A percentile compares a stretch with the other conserved stretches of the same genome.
Evolutionary conservation across 2,113 vertebrate species (phyloP).

Genomic region (Engraulis encrasicolus): DNA sequence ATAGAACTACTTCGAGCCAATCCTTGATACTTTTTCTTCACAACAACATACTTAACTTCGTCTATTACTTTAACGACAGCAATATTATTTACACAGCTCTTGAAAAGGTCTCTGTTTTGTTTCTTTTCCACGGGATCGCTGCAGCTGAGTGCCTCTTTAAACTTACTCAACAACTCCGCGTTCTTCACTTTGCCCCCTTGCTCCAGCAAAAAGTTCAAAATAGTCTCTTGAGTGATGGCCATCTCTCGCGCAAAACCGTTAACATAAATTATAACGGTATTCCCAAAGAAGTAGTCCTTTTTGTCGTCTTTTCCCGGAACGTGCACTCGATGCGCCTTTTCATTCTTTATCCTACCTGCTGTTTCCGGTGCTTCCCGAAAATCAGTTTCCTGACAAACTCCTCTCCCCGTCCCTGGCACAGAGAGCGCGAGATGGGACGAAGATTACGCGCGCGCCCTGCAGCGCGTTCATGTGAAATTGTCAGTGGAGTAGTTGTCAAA

Average conservation of each 20-base stretch:
- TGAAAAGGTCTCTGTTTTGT: constrained; percentile 82
- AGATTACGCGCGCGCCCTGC: constrained; percentile 24
- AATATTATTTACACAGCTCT: constrained; percentile 83
- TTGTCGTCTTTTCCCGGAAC: neutral
- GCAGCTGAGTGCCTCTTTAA: constrained; percentile 76
- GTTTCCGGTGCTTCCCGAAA: constrained; percentile 68
- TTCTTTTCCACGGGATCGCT: constrained; percentile 74
- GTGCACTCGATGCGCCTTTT: neutral
- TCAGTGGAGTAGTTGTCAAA: neutral
- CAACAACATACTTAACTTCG: constrained; percentile 81
- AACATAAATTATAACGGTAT: constrained; percentile 9
- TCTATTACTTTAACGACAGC: constrained; percentile 83
- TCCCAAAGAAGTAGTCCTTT: neutral
- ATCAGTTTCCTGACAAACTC: constrained; percentile 29
- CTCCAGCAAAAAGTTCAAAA: constrained; percentile 83
- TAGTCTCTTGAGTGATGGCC: constrained; percentile 78
- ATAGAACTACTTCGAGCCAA: constrained; percentile 52
- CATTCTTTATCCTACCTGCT: constrained; percentile 65
- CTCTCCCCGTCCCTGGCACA: neutral
- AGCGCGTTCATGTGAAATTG: neutral
- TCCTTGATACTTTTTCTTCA: constrained; percentile 75
- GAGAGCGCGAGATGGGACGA: constrained; percentile 33
- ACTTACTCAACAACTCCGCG: constrained; percentile 80
- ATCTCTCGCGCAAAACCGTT: constrained; percentile 53
- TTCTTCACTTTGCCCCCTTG: constrained; percentile 81